A percentile compares a stretch with the other conserved stretches of the same genome.
These are phyloP conservation scores for Drosophila tani DNA, from an alignment of 1,140 invertebrate species.

Conservation along the genomic window DNA sequence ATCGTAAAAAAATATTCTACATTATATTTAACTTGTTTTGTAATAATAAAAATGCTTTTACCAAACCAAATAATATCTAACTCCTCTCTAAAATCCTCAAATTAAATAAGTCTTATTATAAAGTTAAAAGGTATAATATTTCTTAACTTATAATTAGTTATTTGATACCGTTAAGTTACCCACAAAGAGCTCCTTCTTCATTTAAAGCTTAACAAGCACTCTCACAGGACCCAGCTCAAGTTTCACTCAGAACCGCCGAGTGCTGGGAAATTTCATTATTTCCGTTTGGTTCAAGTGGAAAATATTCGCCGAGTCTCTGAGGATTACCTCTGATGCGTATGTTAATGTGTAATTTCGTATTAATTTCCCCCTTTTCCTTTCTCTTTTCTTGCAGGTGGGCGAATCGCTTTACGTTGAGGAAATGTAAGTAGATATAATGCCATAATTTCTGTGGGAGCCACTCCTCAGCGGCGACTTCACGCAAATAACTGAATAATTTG, in stretches of 20 bases:
- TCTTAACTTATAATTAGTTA: not conserved
- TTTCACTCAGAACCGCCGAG: slow-evolving; percentile 1
- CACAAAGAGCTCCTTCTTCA: too few species aligned
- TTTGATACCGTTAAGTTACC: not conserved
- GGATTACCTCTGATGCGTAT: slow-evolving; percentile 33
- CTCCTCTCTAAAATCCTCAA: too few species aligned
- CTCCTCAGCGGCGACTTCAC: slow-evolving; percentile 10
- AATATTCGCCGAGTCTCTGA: slow-evolving; percentile 5
- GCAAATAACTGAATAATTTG: slow-evolving; percentile 44
- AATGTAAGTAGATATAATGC: slow-evolving; percentile 69
- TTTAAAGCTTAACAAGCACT: not conserved
- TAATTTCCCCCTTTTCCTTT: slow-evolving; percentile 15
- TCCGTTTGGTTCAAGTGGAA: slow-evolving; percentile 1
- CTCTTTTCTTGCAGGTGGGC: slow-evolving; percentile 9
- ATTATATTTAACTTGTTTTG: too few species aligned
- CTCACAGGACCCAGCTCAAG: not conserved
- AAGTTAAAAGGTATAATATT: too few species aligned
- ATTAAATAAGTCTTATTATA: not conserved
- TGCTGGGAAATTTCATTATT: slow-evolving; percentile 20
- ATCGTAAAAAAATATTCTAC: too few species aligned
- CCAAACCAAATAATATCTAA: too few species aligned
- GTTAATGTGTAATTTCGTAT: slow-evolving; percentile 35
- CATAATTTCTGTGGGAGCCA: slow-evolving; percentile 44
- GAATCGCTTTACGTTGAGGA: slow-evolving; percentile 35
- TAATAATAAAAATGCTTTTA: too few species aligned